Evolutionary conservation across 2,113 vertebrate genomes (phyloP), one percentile per base, ranked within the genome.

Genomic region (Mustela nigripes): DNA sequence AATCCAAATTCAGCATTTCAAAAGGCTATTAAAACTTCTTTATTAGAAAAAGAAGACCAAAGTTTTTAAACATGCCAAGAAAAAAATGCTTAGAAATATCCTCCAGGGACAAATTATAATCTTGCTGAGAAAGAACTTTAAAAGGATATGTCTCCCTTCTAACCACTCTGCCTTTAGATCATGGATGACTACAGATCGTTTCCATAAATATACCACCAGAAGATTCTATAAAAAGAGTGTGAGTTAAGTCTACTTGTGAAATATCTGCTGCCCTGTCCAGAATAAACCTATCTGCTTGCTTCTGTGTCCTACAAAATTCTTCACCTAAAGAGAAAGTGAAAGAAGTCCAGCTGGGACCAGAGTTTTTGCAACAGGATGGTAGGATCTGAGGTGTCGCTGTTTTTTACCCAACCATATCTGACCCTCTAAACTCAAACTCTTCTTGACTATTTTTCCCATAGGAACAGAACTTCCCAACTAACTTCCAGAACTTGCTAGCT

Each of bases 11-110:
- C 83, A 94, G 88, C 95, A 45, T 89, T 96, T 79, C 97, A 69
- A 88, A 97, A 97, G 88, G 28, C 80, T 94, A 96, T 96, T 98
- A 96, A 91, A 94, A 96, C 89, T 96, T 91, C 60, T 94, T 94
- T 97, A 98, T 94, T 96, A 93, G 76, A 91, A 93, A 97, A 94
- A 87, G 18, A 94, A 96, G n/a, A 86, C 62, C 31, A 89, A 94
- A 76, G 58, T 85, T 96, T 96, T 97, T 93, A 85, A 96, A 92
- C n/a, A 91, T 85, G n/a, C 80, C 42, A 90, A 48, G 76, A 83
- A 63, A 97, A 69, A 87, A 58, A 45, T 91, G 36, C 86, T 96
- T 91, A 96, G 67, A 92, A 88, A 92, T 97, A 96, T 94, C 16
- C 93, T 96, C 65, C 50, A 85, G 88, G 69, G 76, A 96, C 76